phyloP scores from a whole-genome alignment of 2,888 invertebrate species.

The Zele albiditarsus region DNA sequence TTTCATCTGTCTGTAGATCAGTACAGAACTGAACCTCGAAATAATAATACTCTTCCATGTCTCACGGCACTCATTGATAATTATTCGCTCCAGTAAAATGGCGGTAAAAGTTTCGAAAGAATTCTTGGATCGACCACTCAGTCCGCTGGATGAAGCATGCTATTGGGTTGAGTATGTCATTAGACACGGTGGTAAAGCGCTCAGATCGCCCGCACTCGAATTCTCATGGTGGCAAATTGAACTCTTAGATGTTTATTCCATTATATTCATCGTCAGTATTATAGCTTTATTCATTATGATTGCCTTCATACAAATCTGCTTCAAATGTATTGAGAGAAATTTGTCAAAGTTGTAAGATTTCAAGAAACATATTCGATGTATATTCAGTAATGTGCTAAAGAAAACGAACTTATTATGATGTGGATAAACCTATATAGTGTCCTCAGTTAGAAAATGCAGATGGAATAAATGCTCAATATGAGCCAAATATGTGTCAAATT shows the following conservation, averaged over 20 bases:
- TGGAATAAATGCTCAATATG: no score
- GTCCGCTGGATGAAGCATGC: constrained; percentile 58
- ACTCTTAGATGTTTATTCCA: constrained; percentile 58
- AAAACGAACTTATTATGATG: no score
- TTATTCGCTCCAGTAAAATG: not conserved
- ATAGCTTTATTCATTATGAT: not conserved
- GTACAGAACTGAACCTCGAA: not conserved
- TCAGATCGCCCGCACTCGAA: constrained; percentile 61
- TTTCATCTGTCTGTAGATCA: not conserved
- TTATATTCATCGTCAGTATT: constrained; percentile 23
- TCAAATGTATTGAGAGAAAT: not conserved
- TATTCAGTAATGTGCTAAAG: no score
- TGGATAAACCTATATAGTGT: no score
- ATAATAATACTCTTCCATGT: not conserved
- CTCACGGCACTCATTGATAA: not conserved
- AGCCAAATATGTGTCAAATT: no score
- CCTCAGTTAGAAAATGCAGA: no score
- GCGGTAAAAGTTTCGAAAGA: constrained; percentile 48
- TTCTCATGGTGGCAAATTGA: constrained; percentile 66
- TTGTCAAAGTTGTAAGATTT: no score
- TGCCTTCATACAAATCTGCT: not conserved
- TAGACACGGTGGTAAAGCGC: constrained; percentile 56
- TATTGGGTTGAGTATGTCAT: constrained; percentile 66
- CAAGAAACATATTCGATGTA: no score
- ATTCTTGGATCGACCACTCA: constrained; percentile 62